Evolutionary conservation across 2,797 vertebrate genomes (phyloP).

Genomic region (Bovichtus variegatus): DNA sequence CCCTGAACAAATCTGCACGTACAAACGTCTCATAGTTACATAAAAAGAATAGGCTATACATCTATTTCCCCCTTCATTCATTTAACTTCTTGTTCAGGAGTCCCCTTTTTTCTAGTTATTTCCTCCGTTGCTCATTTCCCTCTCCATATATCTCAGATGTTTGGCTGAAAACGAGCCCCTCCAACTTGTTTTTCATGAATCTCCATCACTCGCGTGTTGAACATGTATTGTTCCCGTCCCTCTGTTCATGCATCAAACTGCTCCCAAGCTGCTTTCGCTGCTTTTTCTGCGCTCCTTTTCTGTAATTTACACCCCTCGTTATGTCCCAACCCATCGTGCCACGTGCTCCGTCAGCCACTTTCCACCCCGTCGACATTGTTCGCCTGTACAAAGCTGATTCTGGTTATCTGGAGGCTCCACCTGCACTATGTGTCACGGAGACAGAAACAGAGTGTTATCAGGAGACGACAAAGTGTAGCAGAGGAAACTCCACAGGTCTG

Average conservation of each 20-base stretch:
- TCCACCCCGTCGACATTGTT: conserved; percentile 42
- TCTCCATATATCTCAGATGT: conserved; percentile 36
- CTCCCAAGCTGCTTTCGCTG: conserved; percentile 37
- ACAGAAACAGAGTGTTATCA: conserved; percentile 65
- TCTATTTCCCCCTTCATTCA: not conserved
- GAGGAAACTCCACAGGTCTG: conserved; percentile 76
- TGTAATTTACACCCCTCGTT: conserved; percentile 54
- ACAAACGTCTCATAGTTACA: too few species aligned
- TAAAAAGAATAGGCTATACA: too few species aligned
- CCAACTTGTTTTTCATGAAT: conserved; percentile 14
- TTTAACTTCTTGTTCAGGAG: not conserved
- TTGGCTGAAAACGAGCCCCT: conserved; percentile 11
- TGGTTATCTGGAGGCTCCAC: conserved; percentile 74
- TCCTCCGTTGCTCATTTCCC: conserved; percentile 27
- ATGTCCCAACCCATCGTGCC: not conserved
- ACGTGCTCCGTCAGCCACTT: not conserved
- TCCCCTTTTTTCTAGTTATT: not conserved
- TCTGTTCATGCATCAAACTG: conserved; percentile 55
- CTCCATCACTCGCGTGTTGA: not conserved
- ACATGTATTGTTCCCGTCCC: conserved; percentile 40
- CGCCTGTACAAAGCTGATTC: conserved; percentile 44
- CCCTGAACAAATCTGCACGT: too few species aligned
- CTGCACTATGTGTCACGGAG: conserved; percentile 46
- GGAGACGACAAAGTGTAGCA: conserved; percentile 52
- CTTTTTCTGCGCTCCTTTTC: conserved; percentile 1